Base-by-base conservation (phyloP, 2,888 invertebrate genomes). In the Chelonus formosanus region DNA sequence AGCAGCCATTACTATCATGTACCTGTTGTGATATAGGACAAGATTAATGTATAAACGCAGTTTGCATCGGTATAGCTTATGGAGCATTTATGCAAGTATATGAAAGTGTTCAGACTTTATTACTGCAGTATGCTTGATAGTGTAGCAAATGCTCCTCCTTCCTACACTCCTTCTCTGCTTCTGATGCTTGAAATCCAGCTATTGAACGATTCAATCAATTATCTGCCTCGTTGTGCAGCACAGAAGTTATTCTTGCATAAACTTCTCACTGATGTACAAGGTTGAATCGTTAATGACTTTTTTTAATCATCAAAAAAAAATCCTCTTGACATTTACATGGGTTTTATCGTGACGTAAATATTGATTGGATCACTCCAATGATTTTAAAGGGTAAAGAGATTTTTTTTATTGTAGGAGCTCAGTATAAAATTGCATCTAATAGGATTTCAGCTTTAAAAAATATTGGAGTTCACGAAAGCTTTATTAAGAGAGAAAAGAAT, bases 131-230 rank as follows among this genome's bases (percentile, higher is more conserved):
- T 44, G 45, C 40, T 20, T 54, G 43, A 36, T 55, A 20, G 20
- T 60, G 58, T 7, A 36, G 50, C 31, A 40, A 52, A 20, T 20
- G 20, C 20, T 20, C 20, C 20, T 20, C 20, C 20, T 20, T 20
- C 20, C 20, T 20, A 20, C 20, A 20, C 20, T 20, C 20, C 43
- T 52, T 40, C 10, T 32, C 40, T 40, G 43, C n/a, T 35, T 40
- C 5, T 40, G 60, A 50, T 48, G 50, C 35, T 50, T 6, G 6
- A 61, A 50, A 31, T 61, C n/a, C 36, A 32, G 20, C 36, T 61
- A 61, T 61, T 35, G 34, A 53, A 52, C 36, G 64, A 68, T 68
- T 72, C 72, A 74, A 75, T 75, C 73, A 73, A 75, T 75, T 75
- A 75, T 73, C 73, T 68, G 63, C 69, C 40, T 70, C 68, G 70